phyloP scores from a whole-genome alignment of 2,888 invertebrate species.

The Drosophila kokeensis region DNA sequence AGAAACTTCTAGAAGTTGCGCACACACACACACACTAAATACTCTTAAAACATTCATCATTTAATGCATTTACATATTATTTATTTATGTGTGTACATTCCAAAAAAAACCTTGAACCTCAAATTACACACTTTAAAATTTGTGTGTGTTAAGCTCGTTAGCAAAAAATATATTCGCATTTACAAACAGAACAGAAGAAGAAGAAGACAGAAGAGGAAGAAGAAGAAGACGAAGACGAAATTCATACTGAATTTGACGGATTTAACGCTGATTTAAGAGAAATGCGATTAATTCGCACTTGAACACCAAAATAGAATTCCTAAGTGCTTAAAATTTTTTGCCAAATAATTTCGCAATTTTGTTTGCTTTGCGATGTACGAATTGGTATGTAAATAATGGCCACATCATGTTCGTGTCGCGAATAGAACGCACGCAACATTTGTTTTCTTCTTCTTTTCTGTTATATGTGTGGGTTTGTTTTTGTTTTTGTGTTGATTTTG shows the following conservation, averaged over 20 bases:
- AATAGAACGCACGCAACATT: background rate
- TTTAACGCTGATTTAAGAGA: background rate
- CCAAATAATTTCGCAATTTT: slow-evolving; percentile 12
- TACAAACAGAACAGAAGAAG: background rate
- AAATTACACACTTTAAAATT: background rate
- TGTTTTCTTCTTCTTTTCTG: background rate
- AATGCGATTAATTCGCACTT: slow-evolving; percentile 3
- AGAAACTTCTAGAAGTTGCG: slow-evolving; percentile 4
- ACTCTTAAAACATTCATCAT: background rate
- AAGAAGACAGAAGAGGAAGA: no score
- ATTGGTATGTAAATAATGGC: slow-evolving; percentile 33
- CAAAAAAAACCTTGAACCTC: background rate
- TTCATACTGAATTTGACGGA: background rate
- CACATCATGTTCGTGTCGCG: slow-evolving; percentile 32
- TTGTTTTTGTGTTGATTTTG: background rate
- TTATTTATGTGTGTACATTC: background rate
- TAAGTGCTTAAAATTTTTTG: slow-evolving; percentile 7
- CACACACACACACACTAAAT: background rate
- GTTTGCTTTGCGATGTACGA: slow-evolving; percentile 26
- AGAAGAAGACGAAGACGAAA: no score
- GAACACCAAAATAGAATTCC: background rate
- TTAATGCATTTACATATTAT: background rate
- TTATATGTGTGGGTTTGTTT: background rate
- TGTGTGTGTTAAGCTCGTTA: background rate
- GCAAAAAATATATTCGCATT: background rate